These are phyloP conservation scores for Mormyrops boulengeri DNA, from an alignment of 2,797 vertebrate species.

Conservation along the genomic window DNA sequence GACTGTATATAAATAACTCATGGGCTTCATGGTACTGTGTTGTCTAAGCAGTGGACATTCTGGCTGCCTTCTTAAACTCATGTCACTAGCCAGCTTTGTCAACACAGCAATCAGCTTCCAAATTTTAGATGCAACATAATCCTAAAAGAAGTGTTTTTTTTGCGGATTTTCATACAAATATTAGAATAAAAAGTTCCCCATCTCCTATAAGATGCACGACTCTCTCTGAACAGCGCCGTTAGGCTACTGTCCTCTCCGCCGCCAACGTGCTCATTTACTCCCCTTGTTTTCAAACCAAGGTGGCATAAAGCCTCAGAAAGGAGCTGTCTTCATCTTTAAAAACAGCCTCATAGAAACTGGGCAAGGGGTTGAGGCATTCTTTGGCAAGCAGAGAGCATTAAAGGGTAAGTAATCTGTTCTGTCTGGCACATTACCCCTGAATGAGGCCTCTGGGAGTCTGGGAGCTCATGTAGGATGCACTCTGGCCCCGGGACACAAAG, in stretches of 20 bases:
- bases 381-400: slow-evolving; percentile 35
- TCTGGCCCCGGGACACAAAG: slow-evolving; percentile 57
- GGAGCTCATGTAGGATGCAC: slow-evolving; percentile 59
- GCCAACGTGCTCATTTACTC: slow-evolving; percentile 24
- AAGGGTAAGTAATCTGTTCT: slow-evolving; percentile 57
- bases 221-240: neutral
- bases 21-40: neutral
- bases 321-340: slow-evolving; percentile 30
- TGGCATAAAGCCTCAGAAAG: slow-evolving; percentile 25
- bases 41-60: neutral
- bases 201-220: neutral
- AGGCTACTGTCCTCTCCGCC: neutral
- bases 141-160: neutral
- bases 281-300: slow-evolving; percentile 18
- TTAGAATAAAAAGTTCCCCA: neutral
- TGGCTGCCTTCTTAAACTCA: neutral
- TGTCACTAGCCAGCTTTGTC: neutral
- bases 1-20: neutral
- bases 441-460: slow-evolving; percentile 57
- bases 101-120: neutral
- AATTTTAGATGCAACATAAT: neutral
- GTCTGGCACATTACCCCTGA: slow-evolving; percentile 70
- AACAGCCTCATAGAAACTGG: slow-evolving; percentile 21
- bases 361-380: slow-evolving; percentile 27
- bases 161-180: neutral